A percentile compares a stretch with the other conserved stretches of the same genome.
phyloP scores from a whole-genome alignment of 2,888 invertebrate species.

The Lepidochrysops patricia region DNA sequence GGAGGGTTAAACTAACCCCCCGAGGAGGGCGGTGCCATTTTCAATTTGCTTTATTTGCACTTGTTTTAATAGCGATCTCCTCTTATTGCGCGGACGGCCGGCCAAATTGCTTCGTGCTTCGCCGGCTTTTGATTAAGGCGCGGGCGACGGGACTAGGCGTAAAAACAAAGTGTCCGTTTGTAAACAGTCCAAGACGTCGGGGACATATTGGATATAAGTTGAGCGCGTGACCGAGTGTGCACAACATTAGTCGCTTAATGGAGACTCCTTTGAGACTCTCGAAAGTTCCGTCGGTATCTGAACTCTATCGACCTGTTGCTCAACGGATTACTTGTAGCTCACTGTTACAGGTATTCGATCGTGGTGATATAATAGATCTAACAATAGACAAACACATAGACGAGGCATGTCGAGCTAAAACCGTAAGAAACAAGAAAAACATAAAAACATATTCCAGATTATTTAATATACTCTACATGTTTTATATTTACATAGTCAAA shows the following conservation, averaged over 20 bases:
- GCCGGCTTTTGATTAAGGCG: conserved; percentile 66
- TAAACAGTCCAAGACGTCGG: conserved; percentile 23
- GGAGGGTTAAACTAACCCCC: conserved; percentile 38
- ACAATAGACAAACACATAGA: no score
- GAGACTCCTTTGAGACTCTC: not conserved
- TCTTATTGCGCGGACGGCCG: conserved; percentile 65
- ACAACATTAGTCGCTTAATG: conserved; percentile 12
- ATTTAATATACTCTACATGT: no score
- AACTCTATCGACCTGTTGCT: not conserved
- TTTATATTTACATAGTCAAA: not conserved
- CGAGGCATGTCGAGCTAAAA: no score
- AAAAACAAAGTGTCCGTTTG: conserved; percentile 47
- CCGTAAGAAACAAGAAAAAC: no score
- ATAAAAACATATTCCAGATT: no score
- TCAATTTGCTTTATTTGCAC: conserved; percentile 73
- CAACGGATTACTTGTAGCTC: not conserved
- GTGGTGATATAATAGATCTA: no score
- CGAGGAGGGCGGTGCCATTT: conserved; percentile 56
- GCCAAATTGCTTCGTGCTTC: conserved; percentile 71
- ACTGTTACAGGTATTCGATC: no score
- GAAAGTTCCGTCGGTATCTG: not conserved
- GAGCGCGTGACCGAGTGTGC: conserved; percentile 19
- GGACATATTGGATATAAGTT: conserved; percentile 22
- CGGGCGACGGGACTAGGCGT: conserved; percentile 43
- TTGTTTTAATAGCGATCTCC: conserved; percentile 70